Percentiles rank a stretch among this genome's conserved stretches.
Evolutionary conservation across 2,797 vertebrate species (phyloP).

Genomic region (Cottoperca gobio): DNA sequence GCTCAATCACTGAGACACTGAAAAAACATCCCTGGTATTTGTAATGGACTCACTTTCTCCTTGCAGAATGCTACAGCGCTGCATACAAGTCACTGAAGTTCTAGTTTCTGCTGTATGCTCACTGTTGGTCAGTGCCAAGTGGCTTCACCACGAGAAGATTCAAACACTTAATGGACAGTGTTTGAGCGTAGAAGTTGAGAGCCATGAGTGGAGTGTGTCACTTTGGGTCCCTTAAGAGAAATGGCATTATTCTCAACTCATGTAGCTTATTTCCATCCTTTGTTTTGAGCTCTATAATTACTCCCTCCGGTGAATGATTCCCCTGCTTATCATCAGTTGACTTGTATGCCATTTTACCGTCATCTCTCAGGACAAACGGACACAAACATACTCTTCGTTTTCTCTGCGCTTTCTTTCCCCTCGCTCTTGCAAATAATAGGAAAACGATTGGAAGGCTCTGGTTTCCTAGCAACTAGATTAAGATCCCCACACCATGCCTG

Average conservation of each 20-base stretch:
- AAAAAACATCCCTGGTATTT: conserved; percentile 45
- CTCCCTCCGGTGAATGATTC: conserved; percentile 76
- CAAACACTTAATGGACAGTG: not conserved
- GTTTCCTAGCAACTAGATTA: conserved; percentile 77
- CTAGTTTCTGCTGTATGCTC: not conserved
- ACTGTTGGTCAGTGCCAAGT: not conserved
- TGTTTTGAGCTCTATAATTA: conserved; percentile 83
- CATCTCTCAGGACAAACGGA: conserved; percentile 59
- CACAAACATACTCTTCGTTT: conserved; percentile 46
- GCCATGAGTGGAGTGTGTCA: conserved; percentile 11
- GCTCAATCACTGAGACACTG: conserved; percentile 20
- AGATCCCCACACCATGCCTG: conserved; percentile 36
- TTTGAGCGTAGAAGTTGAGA: too few species aligned
- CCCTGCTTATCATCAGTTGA: conserved; percentile 62
- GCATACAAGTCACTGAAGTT: not conserved
- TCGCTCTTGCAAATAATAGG: conserved; percentile 38
- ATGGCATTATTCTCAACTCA: conserved; percentile 61
- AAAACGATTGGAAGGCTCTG: conserved; percentile 40
- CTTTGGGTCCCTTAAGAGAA: conserved; percentile 27
- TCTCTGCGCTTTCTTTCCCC: conserved; percentile 20
- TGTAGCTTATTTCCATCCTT: conserved; percentile 75
- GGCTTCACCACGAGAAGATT: not conserved
- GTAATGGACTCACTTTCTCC: not conserved
- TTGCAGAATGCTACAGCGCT: conserved; percentile 1
- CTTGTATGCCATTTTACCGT: conserved; percentile 50